Base-by-base conservation (phyloP, 2,797 vertebrate species). In the Ambastaia sidthimunki region DNA sequence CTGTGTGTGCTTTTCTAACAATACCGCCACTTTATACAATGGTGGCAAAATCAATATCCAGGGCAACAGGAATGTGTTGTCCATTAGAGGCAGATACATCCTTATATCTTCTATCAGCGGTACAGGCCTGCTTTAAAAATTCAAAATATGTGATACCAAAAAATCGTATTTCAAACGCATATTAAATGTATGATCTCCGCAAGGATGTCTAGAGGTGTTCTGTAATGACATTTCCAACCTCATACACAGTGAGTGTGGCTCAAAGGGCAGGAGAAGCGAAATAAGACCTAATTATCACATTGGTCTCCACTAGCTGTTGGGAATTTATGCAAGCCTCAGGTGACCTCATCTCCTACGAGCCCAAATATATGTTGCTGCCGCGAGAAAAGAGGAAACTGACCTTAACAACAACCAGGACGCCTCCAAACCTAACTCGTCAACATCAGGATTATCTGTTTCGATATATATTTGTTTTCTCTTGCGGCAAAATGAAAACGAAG, bases 161-260 rank as follows among this genome's bases (percentile, higher is more conserved):
- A 71, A 72, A 77, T 68, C 68, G 47, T 55, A 84, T 86, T 83
- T 82, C 70, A 67, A 89, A 83, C 34, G 73, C 81, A 80, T 83
- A 85, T 82, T 13, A 81, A 72, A 80, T 65, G 70, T 76, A 71
- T 79, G 25, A 70, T 74, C 80, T 84, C 81, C 52, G 62, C 55
- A 11, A 75, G 82, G 69, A 31, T 79, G 83, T 83, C 86, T 82
- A 78, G 81, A 82, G 88, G 88, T 86, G 79, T 70, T 82, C 79
- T 80, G 69, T 74, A 80, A 77, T 88, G 88, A 88, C 88, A 88
- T 88, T 89, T 88, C 21, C 65, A 54, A 25, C 50, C 69, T 13
- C 60, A 59, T 74, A 72, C 54, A 37, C 55, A 48, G 48, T 71
- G 66, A 74, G 47, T 3, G 9, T 23, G 37, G 9, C 73, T 19